Base-by-base conservation (phyloP, 2,888 invertebrate species). In the Philopedon plagiatum region DNA sequence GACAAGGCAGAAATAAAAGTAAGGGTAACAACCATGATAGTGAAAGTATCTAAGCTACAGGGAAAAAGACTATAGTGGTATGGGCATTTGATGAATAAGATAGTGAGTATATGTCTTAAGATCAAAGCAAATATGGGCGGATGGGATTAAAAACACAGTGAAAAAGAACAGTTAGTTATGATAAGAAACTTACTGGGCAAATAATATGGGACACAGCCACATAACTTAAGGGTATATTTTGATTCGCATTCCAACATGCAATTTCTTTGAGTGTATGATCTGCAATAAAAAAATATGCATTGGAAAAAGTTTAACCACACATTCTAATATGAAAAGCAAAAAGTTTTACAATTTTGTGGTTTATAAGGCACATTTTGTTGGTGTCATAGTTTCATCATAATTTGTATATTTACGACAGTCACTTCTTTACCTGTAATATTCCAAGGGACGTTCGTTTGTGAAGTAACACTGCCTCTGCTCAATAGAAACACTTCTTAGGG, bases 181-280 rank as follows among this genome's bases (percentile, higher is more conserved):
- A n/a, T n/a, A n/a, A n/a, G n/a, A 7, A 65, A 86, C 89, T 88
- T 86, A 93, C 92, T 92, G 68, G 92, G 92, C 90, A 93, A 90
- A 80, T 90, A 92, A 81, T 91, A 91, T 73, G 90, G 89, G 4
- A 92, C 91, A 80, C 92, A 92, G 61, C 87, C 84, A 83, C 92
- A 93, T 74, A 86, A 83, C 39, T 89, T 86, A 74, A 92, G 86
- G 75, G 93, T 91, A 57, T 88, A 89, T 79, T 90, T 90, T 0
- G 94, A 92, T 84, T 93, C 92, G 82, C 94, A 94, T 84, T 94
- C 94, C 83, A 93, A 88, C 80, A 92, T 89, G 80, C 94, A 94
- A 82, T 94, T 94, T 78, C 90, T 90, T 79, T 93, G 90, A 0
- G 94, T 93, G 84, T 94, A 94, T 0, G 92, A 92, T 80, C 92